A percentile compares a stretch with the other conserved stretches of the same genome.
These are phyloP conservation scores for Trachops cirrhosus DNA, from an alignment of 2,797 vertebrate genomes.

Conservation along the genomic window DNA sequence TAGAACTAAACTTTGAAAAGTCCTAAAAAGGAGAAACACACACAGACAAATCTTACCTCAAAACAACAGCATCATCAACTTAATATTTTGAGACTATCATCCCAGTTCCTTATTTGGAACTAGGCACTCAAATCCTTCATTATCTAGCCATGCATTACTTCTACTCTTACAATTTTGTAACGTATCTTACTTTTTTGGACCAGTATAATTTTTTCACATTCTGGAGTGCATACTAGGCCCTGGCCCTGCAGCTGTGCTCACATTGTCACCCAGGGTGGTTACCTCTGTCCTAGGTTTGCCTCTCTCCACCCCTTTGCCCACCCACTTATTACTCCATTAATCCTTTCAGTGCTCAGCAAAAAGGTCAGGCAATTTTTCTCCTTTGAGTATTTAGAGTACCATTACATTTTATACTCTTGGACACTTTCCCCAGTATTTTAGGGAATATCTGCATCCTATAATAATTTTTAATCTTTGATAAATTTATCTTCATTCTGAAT, in stretches of 20 bases:
- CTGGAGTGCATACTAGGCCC: background rate
- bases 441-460: background rate
- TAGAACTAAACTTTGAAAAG: background rate
- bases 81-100: background rate
- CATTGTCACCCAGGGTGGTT: background rate
- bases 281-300: background rate
- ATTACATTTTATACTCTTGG: background rate
- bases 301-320: background rate
- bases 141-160: background rate
- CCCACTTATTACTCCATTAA: background rate
- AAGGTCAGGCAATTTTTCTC: background rate
- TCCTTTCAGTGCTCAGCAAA: background rate
- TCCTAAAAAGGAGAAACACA: background rate
- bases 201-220: background rate
- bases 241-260: background rate
- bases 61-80: background rate
- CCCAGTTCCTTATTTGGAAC: background rate
- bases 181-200: background rate
- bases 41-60: background rate
- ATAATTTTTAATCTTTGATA: conserved; percentile 36
- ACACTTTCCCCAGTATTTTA: background rate
- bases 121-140: background rate
- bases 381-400: background rate
- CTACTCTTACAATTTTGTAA: background rate
- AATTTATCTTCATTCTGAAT: background rate